A percentile compares a stretch with the other conserved stretches of the same genome.
Conservation (phyloP, 2,797 vertebrate genomes). For the Notolepis coatsorum region DNA sequence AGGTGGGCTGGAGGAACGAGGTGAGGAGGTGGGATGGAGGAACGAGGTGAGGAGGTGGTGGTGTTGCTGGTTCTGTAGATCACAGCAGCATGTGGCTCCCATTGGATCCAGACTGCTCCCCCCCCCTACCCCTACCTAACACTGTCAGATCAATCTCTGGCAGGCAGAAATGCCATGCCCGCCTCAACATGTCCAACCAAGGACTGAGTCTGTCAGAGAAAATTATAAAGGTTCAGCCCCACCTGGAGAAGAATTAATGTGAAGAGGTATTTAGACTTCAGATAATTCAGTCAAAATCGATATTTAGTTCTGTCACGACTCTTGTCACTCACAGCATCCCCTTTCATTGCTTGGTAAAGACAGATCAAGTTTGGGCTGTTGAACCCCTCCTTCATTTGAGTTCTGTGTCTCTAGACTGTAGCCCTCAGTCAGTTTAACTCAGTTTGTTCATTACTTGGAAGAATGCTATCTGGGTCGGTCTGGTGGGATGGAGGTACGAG, state of each 20-base stretch:
- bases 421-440: neutral
- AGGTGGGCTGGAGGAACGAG: too few species aligned
- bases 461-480: too few species aligned
- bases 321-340: slow-evolving; percentile 1
- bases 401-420: neutral
- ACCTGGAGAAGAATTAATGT: slow-evolving; percentile 22
- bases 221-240: slow-evolving; percentile 25
- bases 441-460: slow-evolving; percentile 4
- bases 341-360: neutral
- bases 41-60: slow-evolving; percentile 3
- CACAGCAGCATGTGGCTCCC: slow-evolving; percentile 45
- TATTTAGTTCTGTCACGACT: neutral
- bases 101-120: slow-evolving; percentile 48
- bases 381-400: neutral
- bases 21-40: too few species aligned
- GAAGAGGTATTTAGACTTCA: slow-evolving; percentile 1
- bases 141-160: slow-evolving; percentile 55
- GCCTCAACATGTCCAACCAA: slow-evolving; percentile 63
- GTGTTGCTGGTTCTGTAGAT: slow-evolving; percentile 16
- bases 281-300: neutral
- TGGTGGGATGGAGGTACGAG: too few species aligned
- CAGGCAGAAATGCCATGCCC: slow-evolving; percentile 64
- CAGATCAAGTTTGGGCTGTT: neutral
- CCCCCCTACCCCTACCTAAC: slow-evolving; percentile 26
- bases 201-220: slow-evolving; percentile 34